Conservation (phyloP, 2,113 vertebrate genomes). For the Heteronetta atricapilla region DNA sequence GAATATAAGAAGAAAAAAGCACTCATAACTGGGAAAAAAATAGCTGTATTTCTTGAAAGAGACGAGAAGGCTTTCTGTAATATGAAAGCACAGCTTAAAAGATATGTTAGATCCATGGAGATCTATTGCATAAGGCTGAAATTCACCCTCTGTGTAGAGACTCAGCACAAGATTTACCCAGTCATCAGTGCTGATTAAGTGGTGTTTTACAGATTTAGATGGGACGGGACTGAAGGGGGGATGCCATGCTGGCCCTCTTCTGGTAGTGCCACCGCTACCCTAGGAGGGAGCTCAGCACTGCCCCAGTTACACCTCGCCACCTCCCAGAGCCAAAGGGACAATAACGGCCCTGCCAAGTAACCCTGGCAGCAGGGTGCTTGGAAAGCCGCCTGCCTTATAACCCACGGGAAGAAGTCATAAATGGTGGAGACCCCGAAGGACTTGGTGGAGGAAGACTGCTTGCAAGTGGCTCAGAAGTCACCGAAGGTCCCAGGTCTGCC, state of each 20-base stretch:
- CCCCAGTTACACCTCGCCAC: no score
- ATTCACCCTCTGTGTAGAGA: background rate
- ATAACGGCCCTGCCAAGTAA: background rate
- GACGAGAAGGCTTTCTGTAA: background rate
- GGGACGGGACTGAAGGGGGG: background rate
- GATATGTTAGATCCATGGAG: background rate
- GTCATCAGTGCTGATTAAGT: background rate
- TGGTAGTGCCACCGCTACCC: background rate
- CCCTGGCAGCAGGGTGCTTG: background rate
- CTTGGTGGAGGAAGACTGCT: background rate
- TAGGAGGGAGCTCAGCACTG: no score
- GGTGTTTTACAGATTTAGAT: background rate
- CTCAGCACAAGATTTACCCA: background rate
- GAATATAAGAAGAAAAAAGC: constrained; percentile 1
- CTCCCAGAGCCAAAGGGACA: background rate
- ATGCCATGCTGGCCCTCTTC: background rate
- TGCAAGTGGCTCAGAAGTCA: background rate
- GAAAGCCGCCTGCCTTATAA: background rate
- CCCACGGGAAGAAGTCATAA: background rate
- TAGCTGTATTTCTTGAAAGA: background rate
- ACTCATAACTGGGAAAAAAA: background rate
- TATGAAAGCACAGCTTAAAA: background rate
- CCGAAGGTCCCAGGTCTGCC: background rate
- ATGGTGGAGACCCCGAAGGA: background rate
- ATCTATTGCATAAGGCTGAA: background rate